These are phyloP conservation scores for Poeciliopsis turneri DNA, from an alignment of 2,797 vertebrate genomes.

Conservation along the genomic window DNA sequence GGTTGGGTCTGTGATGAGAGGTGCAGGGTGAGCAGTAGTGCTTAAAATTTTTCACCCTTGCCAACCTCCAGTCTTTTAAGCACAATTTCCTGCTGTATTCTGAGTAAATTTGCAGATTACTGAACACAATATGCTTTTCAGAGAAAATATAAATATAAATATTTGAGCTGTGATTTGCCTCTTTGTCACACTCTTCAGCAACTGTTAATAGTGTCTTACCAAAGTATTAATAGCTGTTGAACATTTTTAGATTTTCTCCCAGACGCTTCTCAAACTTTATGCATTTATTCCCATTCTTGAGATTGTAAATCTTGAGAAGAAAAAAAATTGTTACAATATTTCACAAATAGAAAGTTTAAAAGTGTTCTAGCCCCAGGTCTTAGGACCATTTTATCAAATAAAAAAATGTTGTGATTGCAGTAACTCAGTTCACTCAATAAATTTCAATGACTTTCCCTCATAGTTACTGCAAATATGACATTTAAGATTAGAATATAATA, in stretches of 20 bases:
- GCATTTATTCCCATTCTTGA: neutral
- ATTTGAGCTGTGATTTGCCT: neutral
- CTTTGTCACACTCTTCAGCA: neutral
- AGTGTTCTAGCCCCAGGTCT: neutral
- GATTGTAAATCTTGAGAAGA: neutral
- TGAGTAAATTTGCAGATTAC: constrained; percentile 11
- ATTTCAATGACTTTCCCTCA: too few species aligned
- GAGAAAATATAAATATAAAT: constrained; percentile 3
- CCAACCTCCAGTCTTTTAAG: constrained; percentile 63
- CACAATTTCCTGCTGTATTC: constrained; percentile 47
- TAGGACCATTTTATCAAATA: neutral
- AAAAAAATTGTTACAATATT: neutral
- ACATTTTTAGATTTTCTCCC: neutral
- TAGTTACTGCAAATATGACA: too few species aligned
- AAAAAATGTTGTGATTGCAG: too few species aligned
- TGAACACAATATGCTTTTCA: constrained; percentile 9
- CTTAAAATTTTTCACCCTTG: constrained; percentile 70
- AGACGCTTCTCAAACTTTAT: neutral
- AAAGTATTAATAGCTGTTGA: neutral
- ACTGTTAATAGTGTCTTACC: neutral
- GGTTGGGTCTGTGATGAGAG: constrained; percentile 45
- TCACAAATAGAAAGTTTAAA: neutral
- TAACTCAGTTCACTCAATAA: too few species aligned
- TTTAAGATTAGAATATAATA: too few species aligned
- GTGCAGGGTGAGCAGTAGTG: constrained; percentile 50